phyloP scores from a whole-genome alignment of 2,888 invertebrate species.

The Oegoconia quadripuncta region DNA sequence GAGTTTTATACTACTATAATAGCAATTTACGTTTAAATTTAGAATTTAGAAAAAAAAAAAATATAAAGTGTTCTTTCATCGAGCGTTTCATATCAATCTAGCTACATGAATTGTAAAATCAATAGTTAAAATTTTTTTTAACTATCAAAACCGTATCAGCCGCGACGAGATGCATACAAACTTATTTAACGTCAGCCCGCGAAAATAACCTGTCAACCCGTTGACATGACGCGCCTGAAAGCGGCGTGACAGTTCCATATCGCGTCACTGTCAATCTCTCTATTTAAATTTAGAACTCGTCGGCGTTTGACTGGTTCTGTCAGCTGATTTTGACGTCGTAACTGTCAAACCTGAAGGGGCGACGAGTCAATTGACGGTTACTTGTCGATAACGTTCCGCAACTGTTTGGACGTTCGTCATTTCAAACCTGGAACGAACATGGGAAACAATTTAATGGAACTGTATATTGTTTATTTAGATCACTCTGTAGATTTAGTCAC shows the following conservation, averaged over 20 bases:
- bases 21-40: too few relatives aligned
- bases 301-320: constrained; percentile 50
- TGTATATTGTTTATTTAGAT: too few relatives aligned
- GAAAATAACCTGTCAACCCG: constrained; percentile 31
- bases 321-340: constrained; percentile 53
- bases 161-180: too few relatives aligned
- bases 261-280: constrained; percentile 62
- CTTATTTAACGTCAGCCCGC: constrained; percentile 3
- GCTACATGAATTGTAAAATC: too few relatives aligned
- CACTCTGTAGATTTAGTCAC: too few relatives aligned
- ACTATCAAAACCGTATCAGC: too few relatives aligned
- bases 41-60: too few relatives aligned
- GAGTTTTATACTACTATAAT: too few relatives aligned
- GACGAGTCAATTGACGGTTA: constrained; percentile 37
- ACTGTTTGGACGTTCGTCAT: background rate
- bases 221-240: constrained; percentile 20
- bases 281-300: constrained; percentile 56
- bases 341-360: constrained; percentile 42
- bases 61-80: too few relatives aligned
- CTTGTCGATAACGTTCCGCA: constrained; percentile 45
- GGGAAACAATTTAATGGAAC: too few relatives aligned
- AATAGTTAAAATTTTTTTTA: too few relatives aligned
- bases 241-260: constrained; percentile 50
- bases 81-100: too few relatives aligned
- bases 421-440: background rate